Evolutionary conservation across 2,113 vertebrate species (phyloP).

Genomic region (Chinchilla lanigera): DNA sequence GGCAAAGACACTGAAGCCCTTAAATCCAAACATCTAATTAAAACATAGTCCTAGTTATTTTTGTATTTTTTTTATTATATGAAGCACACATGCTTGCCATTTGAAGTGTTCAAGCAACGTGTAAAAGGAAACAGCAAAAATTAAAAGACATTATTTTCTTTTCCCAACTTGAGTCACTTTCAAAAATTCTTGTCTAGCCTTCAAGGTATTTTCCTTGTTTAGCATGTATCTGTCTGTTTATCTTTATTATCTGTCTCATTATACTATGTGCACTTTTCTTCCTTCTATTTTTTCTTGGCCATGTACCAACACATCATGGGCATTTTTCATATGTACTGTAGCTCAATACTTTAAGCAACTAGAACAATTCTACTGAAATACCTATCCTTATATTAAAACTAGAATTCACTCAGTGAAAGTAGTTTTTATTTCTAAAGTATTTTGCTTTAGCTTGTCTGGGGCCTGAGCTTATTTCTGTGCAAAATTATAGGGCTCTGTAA

Average conservation of each 20-base stretch:
- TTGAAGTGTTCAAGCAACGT: not conserved
- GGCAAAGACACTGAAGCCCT: not conserved
- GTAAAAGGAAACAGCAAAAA: not conserved
- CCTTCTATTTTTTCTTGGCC: not conserved
- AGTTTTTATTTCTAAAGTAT: not conserved
- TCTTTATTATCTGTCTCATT: not conserved
- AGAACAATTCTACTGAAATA: not conserved
- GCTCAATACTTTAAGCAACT: not conserved
- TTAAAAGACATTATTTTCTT: not conserved
- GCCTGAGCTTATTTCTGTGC: fast-evolving
- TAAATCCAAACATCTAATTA: not conserved
- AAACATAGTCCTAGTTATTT: not conserved
- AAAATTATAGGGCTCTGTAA: no score
- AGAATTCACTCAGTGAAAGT: not conserved
- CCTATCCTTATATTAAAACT: not conserved
- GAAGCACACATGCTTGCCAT: not conserved
- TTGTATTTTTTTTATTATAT: not conserved
- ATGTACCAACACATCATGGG: no score
- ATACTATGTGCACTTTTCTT: not conserved
- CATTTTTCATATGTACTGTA: not conserved
- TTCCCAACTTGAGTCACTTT: not conserved
- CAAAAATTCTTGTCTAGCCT: not conserved
- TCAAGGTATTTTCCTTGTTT: not conserved
- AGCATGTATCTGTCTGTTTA: fast-evolving
- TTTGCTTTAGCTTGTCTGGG: not conserved